A percentile compares a stretch with the other conserved stretches of the same genome.
These are phyloP conservation scores for Nebria salina DNA, from an alignment of 2,888 invertebrate genomes.

Conservation along the genomic window DNA sequence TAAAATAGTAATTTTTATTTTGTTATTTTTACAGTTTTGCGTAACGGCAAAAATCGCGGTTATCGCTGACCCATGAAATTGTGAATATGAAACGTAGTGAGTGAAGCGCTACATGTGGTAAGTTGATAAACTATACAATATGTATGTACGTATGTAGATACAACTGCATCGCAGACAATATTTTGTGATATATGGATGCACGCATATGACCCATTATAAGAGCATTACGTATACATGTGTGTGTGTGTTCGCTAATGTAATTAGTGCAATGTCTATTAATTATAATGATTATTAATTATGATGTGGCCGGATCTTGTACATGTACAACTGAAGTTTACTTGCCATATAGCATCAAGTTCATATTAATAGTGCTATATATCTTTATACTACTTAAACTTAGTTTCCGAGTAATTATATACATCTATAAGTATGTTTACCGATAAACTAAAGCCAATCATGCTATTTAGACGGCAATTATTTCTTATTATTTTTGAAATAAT, in stretches of 20 bases:
- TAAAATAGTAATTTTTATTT: not conserved
- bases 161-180: not conserved
- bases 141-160: not conserved
- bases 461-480: too few species aligned
- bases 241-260: slow-evolving; percentile 27
- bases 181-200: not conserved
- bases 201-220: slow-evolving; percentile 29
- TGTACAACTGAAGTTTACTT: slow-evolving; percentile 22
- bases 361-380: not conserved
- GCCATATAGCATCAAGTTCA: slow-evolving; percentile 17
- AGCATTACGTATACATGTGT: slow-evolving; percentile 20
- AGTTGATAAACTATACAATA: not conserved
- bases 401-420: too few species aligned
- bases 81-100: not conserved
- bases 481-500: too few species aligned
- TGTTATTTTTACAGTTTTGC: not conserved
- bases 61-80: not conserved
- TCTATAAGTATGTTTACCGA: too few species aligned
- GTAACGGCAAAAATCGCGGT: not conserved
- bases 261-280: slow-evolving; percentile 42
- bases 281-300: slow-evolving; percentile 46
- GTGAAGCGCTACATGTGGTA: not conserved
- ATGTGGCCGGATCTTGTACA: slow-evolving; percentile 30
- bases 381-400: not conserved
- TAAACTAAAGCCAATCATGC: too few species aligned